Evolutionary conservation across 2,797 vertebrate genomes (phyloP), one percentile per base, ranked within the genome.

Genomic region (Dryobates pubescens): DNA sequence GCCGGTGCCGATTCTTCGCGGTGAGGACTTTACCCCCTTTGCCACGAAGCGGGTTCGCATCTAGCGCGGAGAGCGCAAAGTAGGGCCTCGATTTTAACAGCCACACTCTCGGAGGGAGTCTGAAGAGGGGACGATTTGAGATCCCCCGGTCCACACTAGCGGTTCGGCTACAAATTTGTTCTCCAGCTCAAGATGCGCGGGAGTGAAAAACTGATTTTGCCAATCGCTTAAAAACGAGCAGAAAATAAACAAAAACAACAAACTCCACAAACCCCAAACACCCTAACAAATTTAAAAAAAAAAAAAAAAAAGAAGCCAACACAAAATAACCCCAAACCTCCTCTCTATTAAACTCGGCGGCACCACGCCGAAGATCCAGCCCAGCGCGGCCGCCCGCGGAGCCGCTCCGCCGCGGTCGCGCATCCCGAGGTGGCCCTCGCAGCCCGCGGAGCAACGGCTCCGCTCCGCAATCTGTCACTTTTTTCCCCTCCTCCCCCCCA

Each of bases 381-480:
- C 36, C 68, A 65, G 68, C 84, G 84, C 93, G 76, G 84, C 90
- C 96, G 82, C 93, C 92, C 58, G 88, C 87, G 86, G 95, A 70
- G 88, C 71, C 18, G 8, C 34, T 67, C 30, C 27, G 16, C 64
- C 59, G 74, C 82, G 71, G 59, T 45, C 89, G 76, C 80, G 82
- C 72, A 88, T 51, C 78, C 79, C 81, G 43, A 87, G 68, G 79
- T 57, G 41, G 61, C 75, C 56, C 56, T 69, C 82, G 58, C 86
- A 84, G 56, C 82, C 81, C 63, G 72, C 43, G 91, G 93, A 94
- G 89, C 86, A 99, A 99, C 99, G 98, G 99, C 98, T 98, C 90
- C 92, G 95, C 96, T 92, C 93, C 93, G 97, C 99, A 99, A 99
- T 99, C 99, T 99, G 99, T 99, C 99, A 98, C 98, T 97, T 96